Percentiles rank a stretch among this genome's conserved stretches.
Evolutionary conservation across 92 coral and sea anemone genomes (phyloP).

Genomic region (Chrysogorgia sp.): DNA sequence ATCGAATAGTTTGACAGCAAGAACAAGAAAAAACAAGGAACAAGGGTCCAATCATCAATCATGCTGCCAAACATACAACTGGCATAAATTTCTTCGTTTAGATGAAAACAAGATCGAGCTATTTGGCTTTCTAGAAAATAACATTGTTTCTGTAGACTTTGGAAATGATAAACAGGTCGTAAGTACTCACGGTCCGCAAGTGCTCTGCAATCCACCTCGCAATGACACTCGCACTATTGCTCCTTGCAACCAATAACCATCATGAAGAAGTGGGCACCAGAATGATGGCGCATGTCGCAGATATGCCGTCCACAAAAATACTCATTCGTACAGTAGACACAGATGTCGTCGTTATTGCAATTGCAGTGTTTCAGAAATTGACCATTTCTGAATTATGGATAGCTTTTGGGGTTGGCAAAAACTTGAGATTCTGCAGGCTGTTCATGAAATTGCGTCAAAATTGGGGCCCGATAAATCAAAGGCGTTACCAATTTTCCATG

Average conservation of each 20-base stretch:
- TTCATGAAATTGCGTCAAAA: no score
- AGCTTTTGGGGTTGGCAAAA: conserved; percentile 15
- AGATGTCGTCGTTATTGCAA: no score
- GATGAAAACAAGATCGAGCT: conserved; percentile 46
- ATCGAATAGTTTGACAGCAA: conserved; percentile 46
- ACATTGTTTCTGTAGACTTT: conserved; percentile 19
- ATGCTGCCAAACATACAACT: no score
- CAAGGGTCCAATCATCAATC: conserved; percentile 31
- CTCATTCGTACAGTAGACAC: conserved; percentile 29
- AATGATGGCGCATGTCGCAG: conserved; percentile 36
- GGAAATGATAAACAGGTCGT: conserved; percentile 29
- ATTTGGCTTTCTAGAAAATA: conserved; percentile 37
- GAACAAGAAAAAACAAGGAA: conserved; percentile 41
- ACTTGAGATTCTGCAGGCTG: conserved; percentile 10
- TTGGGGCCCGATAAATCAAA: no score
- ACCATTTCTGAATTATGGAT: conserved; percentile 22
- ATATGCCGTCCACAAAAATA: conserved; percentile 2
- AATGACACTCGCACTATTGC: no score
- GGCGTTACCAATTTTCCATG: no score
- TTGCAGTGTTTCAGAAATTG: conserved; percentile 19
- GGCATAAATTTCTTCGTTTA: no score
- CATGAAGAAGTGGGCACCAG: no score
- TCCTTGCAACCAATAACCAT: no score
- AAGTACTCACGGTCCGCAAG: conserved; percentile 13
- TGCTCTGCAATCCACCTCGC: conserved; percentile 20